Evolutionary conservation across 2,113 vertebrate species (phyloP).

Genomic region (Pterocles burchelli): DNA sequence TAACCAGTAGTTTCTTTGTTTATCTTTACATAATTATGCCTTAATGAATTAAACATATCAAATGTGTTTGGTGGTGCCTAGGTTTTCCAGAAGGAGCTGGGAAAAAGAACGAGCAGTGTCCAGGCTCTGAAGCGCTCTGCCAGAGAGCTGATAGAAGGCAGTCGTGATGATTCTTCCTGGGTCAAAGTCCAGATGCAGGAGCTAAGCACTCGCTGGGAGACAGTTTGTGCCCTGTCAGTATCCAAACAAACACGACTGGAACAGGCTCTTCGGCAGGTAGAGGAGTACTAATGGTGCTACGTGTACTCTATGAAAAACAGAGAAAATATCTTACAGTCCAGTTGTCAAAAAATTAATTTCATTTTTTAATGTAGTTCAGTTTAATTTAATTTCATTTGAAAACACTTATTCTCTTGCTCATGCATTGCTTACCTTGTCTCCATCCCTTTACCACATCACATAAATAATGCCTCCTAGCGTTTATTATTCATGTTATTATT

Average conservation of each 20-base stretch:
- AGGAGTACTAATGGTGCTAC: background rate
- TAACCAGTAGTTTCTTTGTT: background rate
- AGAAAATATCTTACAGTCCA: background rate
- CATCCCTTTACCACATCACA: background rate
- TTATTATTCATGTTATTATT: slow-evolving; percentile 9
- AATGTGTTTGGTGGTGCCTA: slow-evolving; percentile 48
- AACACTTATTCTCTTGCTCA: background rate
- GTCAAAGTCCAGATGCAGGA: slow-evolving; percentile 98
- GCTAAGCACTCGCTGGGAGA: slow-evolving; percentile 94
- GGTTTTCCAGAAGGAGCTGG: slow-evolving; percentile 97
- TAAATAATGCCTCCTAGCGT: background rate
- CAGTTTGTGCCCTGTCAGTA: slow-evolving; percentile 91
- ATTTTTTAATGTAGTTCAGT: background rate
- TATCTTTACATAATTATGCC: background rate
- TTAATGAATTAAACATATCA: background rate
- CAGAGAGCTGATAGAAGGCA: slow-evolving; percentile 89
- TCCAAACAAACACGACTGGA: slow-evolving; percentile 94
- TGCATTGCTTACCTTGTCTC: background rate
- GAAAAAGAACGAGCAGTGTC: slow-evolving; percentile 91
- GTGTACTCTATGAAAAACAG: background rate
- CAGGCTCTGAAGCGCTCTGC: slow-evolving; percentile 95
- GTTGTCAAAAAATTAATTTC: background rate
- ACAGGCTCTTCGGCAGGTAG: slow-evolving; percentile 91
- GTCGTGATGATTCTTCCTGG: slow-evolving; percentile 93
- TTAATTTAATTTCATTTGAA: background rate